These are phyloP conservation scores for Eudemis profundana DNA, from an alignment of 2,888 invertebrate genomes.

Conservation along the genomic window DNA sequence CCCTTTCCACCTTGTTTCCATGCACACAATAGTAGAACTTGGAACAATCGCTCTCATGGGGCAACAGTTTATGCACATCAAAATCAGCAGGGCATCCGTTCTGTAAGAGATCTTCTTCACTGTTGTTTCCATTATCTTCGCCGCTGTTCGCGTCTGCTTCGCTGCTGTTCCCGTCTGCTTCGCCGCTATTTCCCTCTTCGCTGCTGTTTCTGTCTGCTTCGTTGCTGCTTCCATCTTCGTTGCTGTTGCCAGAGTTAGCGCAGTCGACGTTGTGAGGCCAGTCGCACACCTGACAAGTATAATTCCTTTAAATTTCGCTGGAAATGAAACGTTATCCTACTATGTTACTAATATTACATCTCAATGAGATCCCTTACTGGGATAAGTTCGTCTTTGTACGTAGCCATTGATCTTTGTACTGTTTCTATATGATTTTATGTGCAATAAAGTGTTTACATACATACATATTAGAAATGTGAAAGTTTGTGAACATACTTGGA, in stretches of 20 bases:
- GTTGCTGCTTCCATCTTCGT: not conserved
- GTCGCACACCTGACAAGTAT: slow-evolving; percentile 37
- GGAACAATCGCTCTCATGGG: slow-evolving; percentile 43
- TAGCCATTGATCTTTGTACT: too few species aligned
- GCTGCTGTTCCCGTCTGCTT: not conserved
- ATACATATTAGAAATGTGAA: too few species aligned
- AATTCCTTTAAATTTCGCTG: not conserved
- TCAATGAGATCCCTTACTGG: too few species aligned
- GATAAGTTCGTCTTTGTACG: too few species aligned
- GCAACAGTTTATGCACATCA: slow-evolving; percentile 39
- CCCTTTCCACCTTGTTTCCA: slow-evolving; percentile 30
- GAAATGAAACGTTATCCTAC: not conserved
- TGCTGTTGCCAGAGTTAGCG: slow-evolving; percentile 24
- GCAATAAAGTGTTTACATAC: too few species aligned
- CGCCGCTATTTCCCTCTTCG: not conserved
- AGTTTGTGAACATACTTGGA: too few species aligned
- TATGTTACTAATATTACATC: too few species aligned
- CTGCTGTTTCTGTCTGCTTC: slow-evolving; percentile 1
- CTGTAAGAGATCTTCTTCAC: not conserved
- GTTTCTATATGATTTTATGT: too few species aligned
- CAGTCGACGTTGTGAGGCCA: slow-evolving; percentile 51
- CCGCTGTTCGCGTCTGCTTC: not conserved
- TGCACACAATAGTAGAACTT: slow-evolving; percentile 42
- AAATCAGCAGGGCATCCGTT: slow-evolving; percentile 43
- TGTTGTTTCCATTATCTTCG: too few species aligned